Evolutionary conservation across 2,113 vertebrate species (phyloP).

Genomic region (Microcebus griseorufus): DNA sequence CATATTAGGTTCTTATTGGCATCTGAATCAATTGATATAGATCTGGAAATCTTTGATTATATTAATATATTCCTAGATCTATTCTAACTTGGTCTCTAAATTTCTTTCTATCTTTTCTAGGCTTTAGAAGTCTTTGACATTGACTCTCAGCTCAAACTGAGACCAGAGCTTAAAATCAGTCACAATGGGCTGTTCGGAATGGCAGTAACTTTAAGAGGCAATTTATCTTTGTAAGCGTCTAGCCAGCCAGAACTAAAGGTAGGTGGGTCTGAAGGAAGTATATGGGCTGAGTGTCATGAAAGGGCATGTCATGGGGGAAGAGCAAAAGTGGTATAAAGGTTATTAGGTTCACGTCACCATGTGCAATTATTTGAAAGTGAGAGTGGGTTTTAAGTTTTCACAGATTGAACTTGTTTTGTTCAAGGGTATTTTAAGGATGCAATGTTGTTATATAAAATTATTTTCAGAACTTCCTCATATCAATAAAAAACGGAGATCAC

Average conservation of each 20-base stretch:
- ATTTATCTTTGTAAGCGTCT: neutral
- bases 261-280: neutral
- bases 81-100: neutral
- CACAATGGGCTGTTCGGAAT: neutral
- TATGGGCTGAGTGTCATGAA: neutral
- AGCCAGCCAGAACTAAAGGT: neutral
- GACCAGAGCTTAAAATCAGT: neutral
- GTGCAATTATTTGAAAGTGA: neutral
- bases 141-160: neutral
- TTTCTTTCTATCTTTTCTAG: neutral
- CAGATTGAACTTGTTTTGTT: neutral
- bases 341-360: neutral
- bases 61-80: neutral
- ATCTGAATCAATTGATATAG: neutral
- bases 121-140: neutral
- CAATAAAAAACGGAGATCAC: neutral
- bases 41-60: neutral
- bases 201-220: neutral
- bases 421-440: neutral
- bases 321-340: neutral
- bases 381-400: neutral
- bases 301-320: accelerated
- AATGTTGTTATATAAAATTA: neutral
- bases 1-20: neutral
- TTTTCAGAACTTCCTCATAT: neutral